Evolutionary conservation across 2,797 vertebrate species (phyloP).

Genomic region (Spheniscus humboldti): DNA sequence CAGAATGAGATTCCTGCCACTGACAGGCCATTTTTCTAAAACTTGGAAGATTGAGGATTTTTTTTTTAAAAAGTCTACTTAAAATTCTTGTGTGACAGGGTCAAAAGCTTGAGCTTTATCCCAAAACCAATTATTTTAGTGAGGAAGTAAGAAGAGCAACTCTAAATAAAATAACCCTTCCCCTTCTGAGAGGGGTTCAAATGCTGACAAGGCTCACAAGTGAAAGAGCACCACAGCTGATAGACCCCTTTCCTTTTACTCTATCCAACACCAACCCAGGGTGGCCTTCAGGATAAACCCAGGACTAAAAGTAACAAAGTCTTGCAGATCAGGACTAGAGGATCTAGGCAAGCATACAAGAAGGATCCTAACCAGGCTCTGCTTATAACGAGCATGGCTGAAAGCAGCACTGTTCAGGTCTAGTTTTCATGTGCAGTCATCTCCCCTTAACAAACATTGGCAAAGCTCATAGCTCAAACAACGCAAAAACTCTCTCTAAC

Average conservation of each 20-base stretch:
- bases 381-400: not conserved
- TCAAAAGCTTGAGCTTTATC: not conserved
- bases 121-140: not conserved
- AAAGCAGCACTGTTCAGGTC: not conserved
- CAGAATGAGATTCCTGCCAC: not conserved
- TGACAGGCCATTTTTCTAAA: not conserved
- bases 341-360: not conserved
- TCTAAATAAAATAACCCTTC: not conserved
- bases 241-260: not conserved
- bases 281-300: not conserved
- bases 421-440: not conserved
- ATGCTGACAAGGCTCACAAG: not conserved
- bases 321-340: not conserved
- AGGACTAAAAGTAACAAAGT: not conserved
- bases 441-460: not conserved
- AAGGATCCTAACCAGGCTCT: not conserved
- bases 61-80: not conserved
- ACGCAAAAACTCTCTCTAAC: not conserved
- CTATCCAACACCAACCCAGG: not conserved
- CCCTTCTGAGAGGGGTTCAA: not conserved
- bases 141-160: not conserved
- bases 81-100: not conserved
- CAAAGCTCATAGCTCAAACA: not conserved
- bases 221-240: not conserved
- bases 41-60: no score